Percentiles rank a stretch among this genome's conserved stretches.
Evolutionary conservation across 2,888 invertebrate species (phyloP).

Genomic region (Limnephilus marmoratus): DNA sequence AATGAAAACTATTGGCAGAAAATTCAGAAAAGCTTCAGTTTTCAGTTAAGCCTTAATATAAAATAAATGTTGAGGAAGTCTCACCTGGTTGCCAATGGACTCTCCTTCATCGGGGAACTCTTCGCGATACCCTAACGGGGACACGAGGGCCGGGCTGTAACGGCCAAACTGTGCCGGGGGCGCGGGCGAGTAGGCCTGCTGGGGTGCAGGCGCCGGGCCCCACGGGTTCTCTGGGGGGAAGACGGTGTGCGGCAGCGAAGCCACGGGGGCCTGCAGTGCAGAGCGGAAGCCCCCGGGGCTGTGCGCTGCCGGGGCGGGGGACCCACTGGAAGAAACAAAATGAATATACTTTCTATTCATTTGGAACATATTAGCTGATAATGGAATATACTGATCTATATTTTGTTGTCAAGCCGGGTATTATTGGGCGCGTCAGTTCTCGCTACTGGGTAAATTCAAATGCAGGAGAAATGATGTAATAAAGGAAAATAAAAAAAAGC

Average conservation of each 20-base stretch:
- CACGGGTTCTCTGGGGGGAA: slow-evolving; percentile 72
- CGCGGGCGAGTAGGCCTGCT: slow-evolving; percentile 38
- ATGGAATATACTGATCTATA: neutral
- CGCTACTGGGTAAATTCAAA: neutral
- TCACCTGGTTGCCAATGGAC: slow-evolving; percentile 79
- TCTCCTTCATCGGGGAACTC: slow-evolving; percentile 69
- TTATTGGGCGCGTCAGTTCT: slow-evolving; percentile 2
- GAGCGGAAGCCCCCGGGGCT: slow-evolving; percentile 74
- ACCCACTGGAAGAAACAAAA: slow-evolving; percentile 70
- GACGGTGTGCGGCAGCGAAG: slow-evolving; percentile 76
- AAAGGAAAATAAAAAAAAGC: neutral
- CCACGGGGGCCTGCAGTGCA: slow-evolving; percentile 70
- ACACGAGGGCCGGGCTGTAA: slow-evolving; percentile 70
- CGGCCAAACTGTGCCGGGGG: slow-evolving; percentile 69
- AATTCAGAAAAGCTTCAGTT: neutral
- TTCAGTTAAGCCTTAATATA: neutral
- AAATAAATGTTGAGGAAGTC: slow-evolving; percentile 57
- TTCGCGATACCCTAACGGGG: slow-evolving; percentile 70
- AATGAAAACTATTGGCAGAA: neutral
- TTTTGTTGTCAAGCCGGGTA: neutral
- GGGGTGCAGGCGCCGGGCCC: slow-evolving; percentile 16
- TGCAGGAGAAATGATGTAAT: neutral
- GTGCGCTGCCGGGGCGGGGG: slow-evolving; percentile 78
- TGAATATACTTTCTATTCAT: slow-evolving; percentile 19
- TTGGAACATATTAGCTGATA: slow-evolving; percentile 15